Evolutionary conservation across 64 coral and sea anemone genomes (phyloP).

Genomic region (Pocillopora damicornis): DNA sequence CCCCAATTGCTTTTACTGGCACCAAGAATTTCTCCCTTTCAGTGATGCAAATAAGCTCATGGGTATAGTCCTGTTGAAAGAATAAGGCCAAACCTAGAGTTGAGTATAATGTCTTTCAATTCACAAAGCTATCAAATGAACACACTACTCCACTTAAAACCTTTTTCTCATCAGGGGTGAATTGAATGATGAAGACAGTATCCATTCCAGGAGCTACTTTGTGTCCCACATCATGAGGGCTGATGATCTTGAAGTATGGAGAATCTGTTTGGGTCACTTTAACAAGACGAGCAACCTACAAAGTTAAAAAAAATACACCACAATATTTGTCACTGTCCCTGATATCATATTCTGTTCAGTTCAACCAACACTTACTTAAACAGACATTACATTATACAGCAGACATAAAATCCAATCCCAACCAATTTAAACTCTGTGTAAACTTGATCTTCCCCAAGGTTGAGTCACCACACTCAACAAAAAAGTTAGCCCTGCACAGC

Average conservation of each 20-base stretch:
- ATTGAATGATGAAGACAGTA: constrained; percentile 79
- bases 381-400: too few species aligned
- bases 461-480: too few species aligned
- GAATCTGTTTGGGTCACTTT: constrained; percentile 98
- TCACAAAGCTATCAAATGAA: too few species aligned
- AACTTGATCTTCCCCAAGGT: too few species aligned
- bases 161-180: constrained; percentile 98
- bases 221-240: constrained; percentile 87
- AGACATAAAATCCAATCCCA: too few species aligned
- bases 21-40: constrained; percentile 98
- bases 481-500: too few species aligned
- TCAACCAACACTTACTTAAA: too few species aligned
- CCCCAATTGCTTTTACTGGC: constrained; percentile 86
- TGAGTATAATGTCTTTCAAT: background rate
- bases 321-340: background rate
- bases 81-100: background rate
- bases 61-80: constrained; percentile 78
- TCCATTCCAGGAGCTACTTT: constrained; percentile 99
- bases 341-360: background rate
- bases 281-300: constrained; percentile 86
- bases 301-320: background rate
- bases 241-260: constrained; percentile 98
- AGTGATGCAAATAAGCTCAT: constrained; percentile 96
- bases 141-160: constrained; percentile 6
- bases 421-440: too few species aligned